Evolutionary conservation across 2,888 invertebrate genomes (phyloP).

Genomic region (Acrobeloides nanus): DNA sequence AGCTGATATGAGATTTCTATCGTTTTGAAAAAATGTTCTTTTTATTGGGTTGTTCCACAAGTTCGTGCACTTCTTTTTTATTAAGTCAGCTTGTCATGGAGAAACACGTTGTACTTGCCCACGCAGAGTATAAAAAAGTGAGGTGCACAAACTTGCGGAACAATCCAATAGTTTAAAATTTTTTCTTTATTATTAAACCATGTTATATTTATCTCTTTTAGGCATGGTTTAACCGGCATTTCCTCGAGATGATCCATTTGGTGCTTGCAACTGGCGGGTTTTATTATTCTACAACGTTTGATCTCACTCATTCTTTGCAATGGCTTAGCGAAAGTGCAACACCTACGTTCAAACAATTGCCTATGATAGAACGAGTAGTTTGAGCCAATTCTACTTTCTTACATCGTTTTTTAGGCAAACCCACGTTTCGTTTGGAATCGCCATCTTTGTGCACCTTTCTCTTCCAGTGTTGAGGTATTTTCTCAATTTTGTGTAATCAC

Average conservation of each 20-base stretch:
- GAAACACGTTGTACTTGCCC: too few relatives aligned
- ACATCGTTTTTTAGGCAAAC: slow-evolving; percentile 65
- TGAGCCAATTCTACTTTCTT: too few relatives aligned
- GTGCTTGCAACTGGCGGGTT: slow-evolving; percentile 76
- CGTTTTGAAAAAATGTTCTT: too few relatives aligned
- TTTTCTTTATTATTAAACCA: too few relatives aligned
- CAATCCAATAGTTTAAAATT: too few relatives aligned
- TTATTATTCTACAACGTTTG: slow-evolving; percentile 88
- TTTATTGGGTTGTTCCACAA: too few relatives aligned
- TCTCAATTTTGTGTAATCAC: neutral
- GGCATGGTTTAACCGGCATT: slow-evolving; percentile 69
- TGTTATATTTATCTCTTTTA: slow-evolving; percentile 14
- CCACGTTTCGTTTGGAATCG: slow-evolving; percentile 87
- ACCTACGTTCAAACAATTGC: slow-evolving; percentile 30
- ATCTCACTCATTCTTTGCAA: slow-evolving; percentile 84
- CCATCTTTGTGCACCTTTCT: slow-evolving; percentile 58
- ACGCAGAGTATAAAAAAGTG: too few relatives aligned
- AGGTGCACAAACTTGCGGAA: too few relatives aligned
- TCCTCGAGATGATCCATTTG: slow-evolving; percentile 74
- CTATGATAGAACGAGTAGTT: too few relatives aligned
- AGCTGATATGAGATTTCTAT: too few relatives aligned
- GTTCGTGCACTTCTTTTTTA: too few relatives aligned
- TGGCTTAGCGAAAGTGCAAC: slow-evolving; percentile 58
- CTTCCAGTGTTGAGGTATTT: slow-evolving; percentile 24
- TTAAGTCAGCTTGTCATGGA: too few relatives aligned